Base-by-base conservation (phyloP, 1,140 invertebrate genomes). In the Prorops nasuta region DNA sequence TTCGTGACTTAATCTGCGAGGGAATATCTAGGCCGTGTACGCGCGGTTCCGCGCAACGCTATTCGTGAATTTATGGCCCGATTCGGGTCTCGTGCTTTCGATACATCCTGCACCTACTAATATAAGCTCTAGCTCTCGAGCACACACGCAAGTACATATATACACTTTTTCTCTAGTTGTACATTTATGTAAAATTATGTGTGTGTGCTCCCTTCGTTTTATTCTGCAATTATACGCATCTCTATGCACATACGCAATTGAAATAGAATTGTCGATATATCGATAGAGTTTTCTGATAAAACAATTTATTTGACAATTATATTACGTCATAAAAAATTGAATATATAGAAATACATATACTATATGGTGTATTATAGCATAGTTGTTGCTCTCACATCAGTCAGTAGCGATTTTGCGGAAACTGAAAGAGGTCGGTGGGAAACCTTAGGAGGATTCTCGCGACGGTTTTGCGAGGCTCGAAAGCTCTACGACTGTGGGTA, bases 1-100 rank as follows among this genome's bases (percentile, higher is more conserved):
- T 61, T 65, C 58, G 65, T 63, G 61, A 66, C 61, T 66, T 62
- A 67, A 67, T 67, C 61, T 61, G 44, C 48, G 43, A 58, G 48
- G 47, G 46, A n/a, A n/a, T 56, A 60, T 56, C 51, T 57, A 50
- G 41, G 46, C 49, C 46, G 36, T 46, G 42, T 56, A 42, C 40
- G 47, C 43, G 42, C 14, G 37, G 10, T 18, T 18, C 50, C 40
- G 37, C 37, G 43, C 56, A 51, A 44, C 54, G 45, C 38, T 54
- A 48, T 49, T 60, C 34, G 18, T 58, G 36, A 19, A 64, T 64
- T 61, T 61, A 61, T 45, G 48, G 37, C 24, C n/a, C 43, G 44
- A 48, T 54, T 56, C 40, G 19, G 20, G n/a, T n/a, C n/a, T n/a
- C n/a, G n/a, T n/a, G n/a, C n/a, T n/a, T n/a, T n/a, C n/a, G n/a